Conservation (phyloP, 2,113 vertebrate species). For the Tyrannus savana region DNA sequence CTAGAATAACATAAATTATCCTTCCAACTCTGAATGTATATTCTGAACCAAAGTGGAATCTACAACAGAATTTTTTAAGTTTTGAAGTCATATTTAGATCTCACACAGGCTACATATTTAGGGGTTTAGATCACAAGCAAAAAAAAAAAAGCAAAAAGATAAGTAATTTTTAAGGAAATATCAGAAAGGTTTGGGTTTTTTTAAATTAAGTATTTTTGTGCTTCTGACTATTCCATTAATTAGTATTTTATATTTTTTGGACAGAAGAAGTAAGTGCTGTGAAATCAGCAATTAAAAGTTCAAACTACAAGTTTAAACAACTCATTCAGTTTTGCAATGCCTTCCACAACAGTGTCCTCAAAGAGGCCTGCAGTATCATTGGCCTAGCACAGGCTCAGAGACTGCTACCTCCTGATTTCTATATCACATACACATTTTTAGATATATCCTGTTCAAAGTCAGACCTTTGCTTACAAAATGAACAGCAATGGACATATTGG, state of each 20-base stretch:
- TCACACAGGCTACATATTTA: neutral
- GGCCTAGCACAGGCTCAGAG: neutral
- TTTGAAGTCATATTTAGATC: neutral
- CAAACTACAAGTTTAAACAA: neutral
- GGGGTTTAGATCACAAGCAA: neutral
- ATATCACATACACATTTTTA: neutral
- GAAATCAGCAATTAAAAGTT: neutral
- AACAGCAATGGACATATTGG: neutral
- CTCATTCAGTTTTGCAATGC: neutral
- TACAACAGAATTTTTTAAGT: neutral
- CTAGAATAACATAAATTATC: neutral
- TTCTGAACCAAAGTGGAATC: neutral
- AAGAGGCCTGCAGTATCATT: neutral
- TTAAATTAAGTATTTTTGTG: neutral
- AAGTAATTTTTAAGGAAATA: neutral
- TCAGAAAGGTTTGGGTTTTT: neutral
- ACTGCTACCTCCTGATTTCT: neutral
- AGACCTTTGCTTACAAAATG: neutral
- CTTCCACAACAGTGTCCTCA: neutral
- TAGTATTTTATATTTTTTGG: neutral
- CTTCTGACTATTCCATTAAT: neutral
- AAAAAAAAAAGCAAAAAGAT: neutral
- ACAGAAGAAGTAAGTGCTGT: neutral
- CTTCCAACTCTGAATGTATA: neutral
- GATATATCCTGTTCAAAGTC: neutral